Percentiles rank a stretch among this genome's conserved stretches.
phyloP scores from a whole-genome alignment of 2,888 invertebrate genomes.

The Leptinotarsa juncta region DNA sequence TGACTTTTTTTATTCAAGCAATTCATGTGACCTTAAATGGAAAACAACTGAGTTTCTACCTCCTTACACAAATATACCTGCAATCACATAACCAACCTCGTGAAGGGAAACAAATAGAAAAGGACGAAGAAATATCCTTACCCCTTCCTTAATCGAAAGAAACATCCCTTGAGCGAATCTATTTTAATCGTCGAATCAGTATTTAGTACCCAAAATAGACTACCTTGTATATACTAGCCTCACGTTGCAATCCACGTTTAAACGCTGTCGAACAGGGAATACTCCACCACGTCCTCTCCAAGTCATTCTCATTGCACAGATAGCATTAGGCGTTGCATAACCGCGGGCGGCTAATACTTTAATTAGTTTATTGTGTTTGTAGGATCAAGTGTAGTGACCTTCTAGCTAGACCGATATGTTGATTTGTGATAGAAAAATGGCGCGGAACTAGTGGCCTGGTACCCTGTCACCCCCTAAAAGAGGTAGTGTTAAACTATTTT shows the following conservation, averaged over 20 bases:
- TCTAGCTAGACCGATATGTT: neutral
- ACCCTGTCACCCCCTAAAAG: neutral
- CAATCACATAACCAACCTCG: neutral
- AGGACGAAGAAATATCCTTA: neutral
- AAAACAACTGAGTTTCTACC: neutral
- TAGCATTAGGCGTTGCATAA: conserved; percentile 3
- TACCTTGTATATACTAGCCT: conserved; percentile 9
- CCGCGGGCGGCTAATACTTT: neutral
- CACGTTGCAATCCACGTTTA: conserved; percentile 19
- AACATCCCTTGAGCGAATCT: conserved; percentile 1
- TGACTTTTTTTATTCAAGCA: no score
- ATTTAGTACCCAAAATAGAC: neutral
- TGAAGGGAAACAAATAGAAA: neutral
- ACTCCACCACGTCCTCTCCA: conserved; percentile 5
- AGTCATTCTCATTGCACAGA: neutral
- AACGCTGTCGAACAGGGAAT: conserved; percentile 8
- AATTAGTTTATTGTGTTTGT: neutral
- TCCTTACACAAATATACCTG: neutral
- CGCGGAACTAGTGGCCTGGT: neutral
- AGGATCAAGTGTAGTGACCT: neutral
- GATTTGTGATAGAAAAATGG: neutral
- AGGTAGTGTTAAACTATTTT: neutral
- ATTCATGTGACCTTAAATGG: neutral
- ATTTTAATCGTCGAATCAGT: conserved; percentile 17
- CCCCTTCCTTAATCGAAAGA: neutral